Evolutionary conservation across 2,113 vertebrate genomes (phyloP).

Genomic region (Phylloscopus whistleri): DNA sequence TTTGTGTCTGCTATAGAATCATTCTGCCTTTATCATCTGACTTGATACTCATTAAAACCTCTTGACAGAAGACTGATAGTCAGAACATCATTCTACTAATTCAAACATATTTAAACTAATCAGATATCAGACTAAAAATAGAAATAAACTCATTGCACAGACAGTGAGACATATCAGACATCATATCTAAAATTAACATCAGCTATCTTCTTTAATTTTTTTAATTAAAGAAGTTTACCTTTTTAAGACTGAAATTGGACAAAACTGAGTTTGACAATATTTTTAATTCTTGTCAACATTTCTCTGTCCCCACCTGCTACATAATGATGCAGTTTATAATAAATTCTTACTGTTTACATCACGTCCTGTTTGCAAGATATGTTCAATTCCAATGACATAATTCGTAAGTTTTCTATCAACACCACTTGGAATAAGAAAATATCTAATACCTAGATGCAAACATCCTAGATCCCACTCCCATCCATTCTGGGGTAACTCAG

Average conservation of each 20-base stretch:
- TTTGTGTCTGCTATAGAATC: not conserved
- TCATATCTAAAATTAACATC: not conserved
- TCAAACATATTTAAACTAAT: conserved; percentile 41
- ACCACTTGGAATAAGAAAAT: not conserved
- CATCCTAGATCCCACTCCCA: not conserved
- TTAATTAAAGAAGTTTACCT: not conserved
- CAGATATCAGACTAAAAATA: not conserved
- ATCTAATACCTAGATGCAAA: not conserved
- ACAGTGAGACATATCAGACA: not conserved
- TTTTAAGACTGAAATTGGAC: not conserved
- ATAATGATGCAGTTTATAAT: not conserved
- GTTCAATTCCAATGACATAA: not conserved
- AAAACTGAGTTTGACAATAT: not conserved
- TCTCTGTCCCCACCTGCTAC: not conserved
- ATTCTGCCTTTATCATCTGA: conserved; percentile 23
- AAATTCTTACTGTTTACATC: not conserved
- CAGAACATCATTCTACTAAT: conserved; percentile 8
- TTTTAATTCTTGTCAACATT: not conserved
- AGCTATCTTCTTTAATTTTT: not conserved
- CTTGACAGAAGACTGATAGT: conserved; percentile 4
- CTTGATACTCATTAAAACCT: conserved; percentile 10
- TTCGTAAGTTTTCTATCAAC: not conserved
- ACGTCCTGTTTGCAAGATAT: not conserved
- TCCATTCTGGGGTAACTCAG: not conserved
- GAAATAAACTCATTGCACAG: not conserved